Base-by-base conservation (phyloP, 2,113 vertebrate species). In the Catharus fuscescens region DNA sequence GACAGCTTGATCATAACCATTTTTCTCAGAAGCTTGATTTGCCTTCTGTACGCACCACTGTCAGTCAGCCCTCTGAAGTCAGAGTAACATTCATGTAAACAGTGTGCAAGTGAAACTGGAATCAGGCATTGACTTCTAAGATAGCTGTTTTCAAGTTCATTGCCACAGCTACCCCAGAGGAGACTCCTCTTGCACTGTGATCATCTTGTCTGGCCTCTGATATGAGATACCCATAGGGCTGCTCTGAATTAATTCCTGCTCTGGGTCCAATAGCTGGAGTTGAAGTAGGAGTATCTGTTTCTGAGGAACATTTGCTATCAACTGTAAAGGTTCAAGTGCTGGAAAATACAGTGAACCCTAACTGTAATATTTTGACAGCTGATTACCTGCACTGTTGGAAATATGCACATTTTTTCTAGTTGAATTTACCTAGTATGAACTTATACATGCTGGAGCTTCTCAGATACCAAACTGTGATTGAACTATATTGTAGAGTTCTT, bases 71-170 rank as follows among this genome's bases (percentile, higher is more conserved):
- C 25, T 53, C 85, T 61, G 72, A 92, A 96, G 66, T 72, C 78
- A 66, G 84, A 86, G 71, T 83, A 92, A 83, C 90, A 88, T 52
- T 86, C 60, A 31, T 29, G 71, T 92, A 88, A 96, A 96, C 79
- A 90, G 71, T 18, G 38, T 28, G 31, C 74, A 92, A 93, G 69
- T 64, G 67, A 83, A 94, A 93, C 79, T 52, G 40, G 88, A 92
- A 67, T 67, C 56, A 21, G 40, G 72, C 76, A 67, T 0, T 78
- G 93, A 80, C 86, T 96, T 93, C 71, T 61, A 74, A 77, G 91
- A 89, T 74, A 89, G 92, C 56, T 78, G 80, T 95, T 97, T 95
- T 96, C 94, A 95, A 94, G 90, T 92, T 96, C 95, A 92, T 94
- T 97, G 94, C 85, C 71, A 88, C 85, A 77, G 76, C 40, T 86